Evolutionary conservation across 2,888 invertebrate genomes (phyloP).

Genomic region (Drosophila leonis): DNA sequence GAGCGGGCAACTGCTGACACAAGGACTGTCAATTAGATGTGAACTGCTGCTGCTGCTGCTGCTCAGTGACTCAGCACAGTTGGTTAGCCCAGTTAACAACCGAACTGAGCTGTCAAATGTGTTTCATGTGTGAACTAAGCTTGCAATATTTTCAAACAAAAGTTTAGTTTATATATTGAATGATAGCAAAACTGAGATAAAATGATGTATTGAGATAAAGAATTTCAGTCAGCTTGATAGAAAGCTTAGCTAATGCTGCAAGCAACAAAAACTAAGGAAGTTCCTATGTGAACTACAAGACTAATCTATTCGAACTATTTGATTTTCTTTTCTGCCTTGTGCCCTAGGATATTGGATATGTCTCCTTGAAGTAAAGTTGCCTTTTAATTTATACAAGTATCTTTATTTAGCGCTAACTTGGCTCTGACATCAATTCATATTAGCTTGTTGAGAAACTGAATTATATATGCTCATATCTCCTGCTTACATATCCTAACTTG

Average conservation of each 20-base stretch:
- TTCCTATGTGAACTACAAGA: background rate
- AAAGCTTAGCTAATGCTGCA: too few species aligned
- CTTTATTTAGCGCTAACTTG: too few species aligned
- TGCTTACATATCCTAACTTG: background rate
- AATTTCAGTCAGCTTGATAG: too few species aligned
- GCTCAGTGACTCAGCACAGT: constrained; percentile 40
- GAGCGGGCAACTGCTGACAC: constrained; percentile 11
- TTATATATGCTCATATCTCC: background rate
- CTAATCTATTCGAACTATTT: too few species aligned
- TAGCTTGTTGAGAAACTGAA: background rate
- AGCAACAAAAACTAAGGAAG: background rate
- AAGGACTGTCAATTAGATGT: constrained; percentile 49
- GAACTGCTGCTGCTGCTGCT: constrained; percentile 16
- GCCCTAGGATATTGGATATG: background rate
- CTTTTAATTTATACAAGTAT: too few species aligned
- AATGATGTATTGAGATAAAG: too few species aligned
- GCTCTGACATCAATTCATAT: background rate
- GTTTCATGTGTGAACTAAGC: background rate
- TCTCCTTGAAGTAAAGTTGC: background rate
- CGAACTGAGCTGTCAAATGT: constrained; percentile 13
- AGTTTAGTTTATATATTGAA: background rate
- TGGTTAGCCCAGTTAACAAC: constrained; percentile 35
- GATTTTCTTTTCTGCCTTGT: too few species aligned
- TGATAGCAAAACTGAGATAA: background rate
- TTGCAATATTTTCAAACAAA: background rate